Base-by-base conservation (phyloP, 2,797 vertebrate species). In the Channa striata region DNA sequence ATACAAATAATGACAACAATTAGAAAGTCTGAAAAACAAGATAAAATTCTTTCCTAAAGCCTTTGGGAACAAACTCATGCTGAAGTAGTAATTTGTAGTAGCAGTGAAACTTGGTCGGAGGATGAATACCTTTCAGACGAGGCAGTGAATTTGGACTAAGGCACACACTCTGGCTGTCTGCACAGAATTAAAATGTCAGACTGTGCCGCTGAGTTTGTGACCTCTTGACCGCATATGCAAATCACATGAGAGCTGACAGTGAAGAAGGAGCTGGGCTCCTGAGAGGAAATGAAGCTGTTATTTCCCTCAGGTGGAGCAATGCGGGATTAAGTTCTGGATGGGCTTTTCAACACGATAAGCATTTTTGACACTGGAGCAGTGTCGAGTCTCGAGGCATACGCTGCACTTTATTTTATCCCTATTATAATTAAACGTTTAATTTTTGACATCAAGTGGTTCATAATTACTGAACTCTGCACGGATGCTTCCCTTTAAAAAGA, bases 121-220 rank as follows among this genome's bases (percentile, higher is more conserved):
- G 42, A 43, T 17, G 42, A 43, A 20, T 46, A 11, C 64, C 70
- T 84, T 46, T 71, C 65, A 77, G 72, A 78, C 56, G 43, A 21
- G 67, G 66, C 57, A 1, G 58, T 46, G 72, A 21, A 52, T 77
- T 59, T 8, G 42, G 80, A 81, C 47, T 20, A 5, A 66, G 78
- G 62, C 71, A 66, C 58, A 54, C 70, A 53, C 62, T 68, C 59
- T 40, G 66, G 71, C 82, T 84, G 83, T 83, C 87, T 82, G 81
- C 72, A 77, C 69, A 72, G 80, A 92, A 91, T 88, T 90, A 85
- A 91, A 90, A 92, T 91, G 89, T 90, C 90, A 91, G 72, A 74
- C 76, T 68, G 36, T 50, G 74, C 82, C 8, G 49, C 81, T 37
- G 78, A 83, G 72, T 86, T 78, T 72, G 44, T 77, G 86, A 92